Evolutionary conservation across 2,888 invertebrate species (phyloP), one percentile per base, ranked within the genome.

Genomic region (Globia sparganii): DNA sequence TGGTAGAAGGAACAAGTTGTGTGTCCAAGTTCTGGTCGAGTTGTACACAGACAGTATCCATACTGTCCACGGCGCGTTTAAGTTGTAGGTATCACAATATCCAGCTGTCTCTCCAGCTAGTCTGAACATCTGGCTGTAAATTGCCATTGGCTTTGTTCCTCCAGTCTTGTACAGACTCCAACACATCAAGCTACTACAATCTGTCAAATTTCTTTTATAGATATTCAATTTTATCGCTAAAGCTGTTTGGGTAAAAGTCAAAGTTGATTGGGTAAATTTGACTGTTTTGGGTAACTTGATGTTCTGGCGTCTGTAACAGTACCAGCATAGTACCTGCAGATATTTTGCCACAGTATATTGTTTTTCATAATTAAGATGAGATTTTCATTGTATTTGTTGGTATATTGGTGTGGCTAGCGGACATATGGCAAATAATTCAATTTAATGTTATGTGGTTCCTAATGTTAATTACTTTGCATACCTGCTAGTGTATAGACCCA

Each of bases 61-160:
- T 18, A 25, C 11, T 43, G 34, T 67, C 9, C 25, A 43, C 5
- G 40, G 18, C 53, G 1, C 9, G 53, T 56, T 18, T 18, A 72
- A 72, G 31, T 72, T 53, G 46, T 69, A 13, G n/a, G 13, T 11
- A 11, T 40, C 18, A 31, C 37, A 72, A 71, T 58, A 15, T 18
- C 18, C 28, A 28, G 18, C 34, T 34, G 9, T 28, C 28, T 49
- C 67, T 31, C 25, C 31, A 46, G 0, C 2, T 25, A 15, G 15
- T 25, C 15, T 25, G 9, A 25, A 25, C 25, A 11, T 53, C 34
- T 68, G n/a, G 11, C 34, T 34, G 18, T 34, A n/a, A n/a, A 34
- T 11, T 68, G 6, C 1, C 31, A 3, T 25, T 25, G 15, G 9
- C 0, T 25, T 31, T 46, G 4, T 25, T 31, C 25, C 25, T 49